Evolutionary conservation across 2,888 invertebrate genomes (phyloP), one percentile per base, ranked within the genome.

Genomic region (Ashinkailepas kermadecensis): DNA sequence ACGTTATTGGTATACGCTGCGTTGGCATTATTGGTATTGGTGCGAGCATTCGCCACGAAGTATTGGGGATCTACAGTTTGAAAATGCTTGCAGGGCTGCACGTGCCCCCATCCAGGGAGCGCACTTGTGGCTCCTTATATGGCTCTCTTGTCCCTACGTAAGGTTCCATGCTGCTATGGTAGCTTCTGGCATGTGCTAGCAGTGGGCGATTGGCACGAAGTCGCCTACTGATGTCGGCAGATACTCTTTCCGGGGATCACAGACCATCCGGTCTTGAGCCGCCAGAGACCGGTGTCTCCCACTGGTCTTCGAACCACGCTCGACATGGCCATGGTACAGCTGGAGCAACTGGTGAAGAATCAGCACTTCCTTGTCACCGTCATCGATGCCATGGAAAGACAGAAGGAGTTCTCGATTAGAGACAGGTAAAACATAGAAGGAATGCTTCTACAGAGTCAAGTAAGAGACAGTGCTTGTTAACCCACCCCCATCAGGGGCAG

Each of bases 161-260:
- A 39, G 39, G 39, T 39, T 39, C 4, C 39, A 4, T 39, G 39
- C 39, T 39, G 39, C 39, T 39, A 39, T 39, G 39, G 39, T 39
- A 39, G 39, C 4, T 39, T 39, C 2, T 39, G 39, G 39, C 39
- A 39, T 4, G 39, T 39, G 39, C 39, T 39, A 39, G 39, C 39
- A 39, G 39, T 39, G 39, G 39, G 39, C 39, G 39, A 39, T 39
- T 39, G 1, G 39, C 39, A 39, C 39, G 39, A 39, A 39, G 39
- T 39, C 39, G 39, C 39, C 39, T 39, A 4, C 39, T 39, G 39
- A 39, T 39, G 39, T 59, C 7, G 97, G 94, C 97, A 97, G 89
- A 96, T 98, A 62, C 96, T 99, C 88, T 99, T 99, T 88, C 98
- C 98, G 15, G 97, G 97, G 80, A 95, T 97, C 74, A 93, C 94